Conservation (phyloP, 2,888 invertebrate species). For the Petrolisthes cinctipes region DNA sequence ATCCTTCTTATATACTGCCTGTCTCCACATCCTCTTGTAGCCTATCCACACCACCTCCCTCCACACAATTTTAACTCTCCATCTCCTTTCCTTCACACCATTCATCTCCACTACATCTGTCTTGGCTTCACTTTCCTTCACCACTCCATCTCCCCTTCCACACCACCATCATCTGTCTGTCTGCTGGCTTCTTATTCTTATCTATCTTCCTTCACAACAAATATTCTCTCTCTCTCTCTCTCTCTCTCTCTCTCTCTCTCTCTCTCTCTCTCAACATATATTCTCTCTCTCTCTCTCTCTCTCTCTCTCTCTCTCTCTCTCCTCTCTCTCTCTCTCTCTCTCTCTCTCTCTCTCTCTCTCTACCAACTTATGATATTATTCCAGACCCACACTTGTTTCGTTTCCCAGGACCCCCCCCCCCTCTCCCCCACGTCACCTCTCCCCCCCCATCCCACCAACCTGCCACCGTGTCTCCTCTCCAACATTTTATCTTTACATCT, state of each 20-base stretch:
- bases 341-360: background rate
- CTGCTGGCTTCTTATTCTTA: background rate
- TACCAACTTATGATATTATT: no score
- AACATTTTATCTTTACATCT: no score
- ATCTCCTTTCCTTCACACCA: background rate
- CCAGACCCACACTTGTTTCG: no score
- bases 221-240: conserved; percentile 18
- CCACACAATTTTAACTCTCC: background rate
- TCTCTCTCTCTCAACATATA: background rate
- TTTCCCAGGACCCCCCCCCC: no score
- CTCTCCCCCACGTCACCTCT: no score
- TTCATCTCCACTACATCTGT: background rate
- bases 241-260: conserved; percentile 11
- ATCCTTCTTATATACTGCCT: background rate
- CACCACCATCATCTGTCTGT: background rate
- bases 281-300: background rate
- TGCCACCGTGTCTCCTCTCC: no score
- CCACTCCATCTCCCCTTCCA: background rate
- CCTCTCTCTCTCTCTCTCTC: conserved; percentile 13
- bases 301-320: conserved; percentile 20
- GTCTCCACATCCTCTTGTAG: background rate
- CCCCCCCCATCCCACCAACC: no score
- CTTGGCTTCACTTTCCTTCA: conserved; percentile 1
- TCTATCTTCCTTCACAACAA: background rate
- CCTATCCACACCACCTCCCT: background rate